Base-by-base conservation (phyloP, 92 coral and sea anemone species). In the Ricordea florida region DNA sequence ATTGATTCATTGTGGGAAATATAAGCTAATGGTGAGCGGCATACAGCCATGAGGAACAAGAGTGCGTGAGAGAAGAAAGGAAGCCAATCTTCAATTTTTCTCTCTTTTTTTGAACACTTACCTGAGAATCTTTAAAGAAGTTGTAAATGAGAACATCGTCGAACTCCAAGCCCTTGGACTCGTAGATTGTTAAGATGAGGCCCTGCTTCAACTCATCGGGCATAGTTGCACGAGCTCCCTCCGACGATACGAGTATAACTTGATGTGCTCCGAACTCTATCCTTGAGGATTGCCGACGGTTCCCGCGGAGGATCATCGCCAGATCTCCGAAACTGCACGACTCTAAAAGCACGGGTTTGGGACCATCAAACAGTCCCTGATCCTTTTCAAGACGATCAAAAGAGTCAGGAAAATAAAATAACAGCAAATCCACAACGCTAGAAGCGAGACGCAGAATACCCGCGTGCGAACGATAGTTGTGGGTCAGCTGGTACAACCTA, bases 241-340 rank as follows among this genome's bases (percentile, higher is more conserved):
- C 96, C 10, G 96, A 90, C 7, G 83, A 90, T 63, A 93, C 98
- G 16, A 93, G 96, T 13, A 93, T 77, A 17, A 89, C 94, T 50
- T 93, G 98, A 47, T 93, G 98, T 37, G 98, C 98, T 18, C 98
- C 98, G 80, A 93, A 93, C 27, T 93, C 98, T 27, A 93, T 93
- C 42, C 96, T 81, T 56, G 98, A 86, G 4, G 92, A 62, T 34
- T 89, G 90, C 33, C 98, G 82, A 27, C 84, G 83, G 63, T 90
- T 87, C 52, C 98, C 98, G 42, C 91, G 87, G 34, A 93, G 87
- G 59, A 93, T 93, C 89, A 93, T 85, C 18, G 98, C 98, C 18
- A 93, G 83, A 52, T 93, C 98, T 41, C 93, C 66, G 44, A 87
- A 83, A 60, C 94, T 93, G 62, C 96, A 93, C 0, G 98, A 93